Conservation (phyloP, 2,888 invertebrate species). For the Brachylomia viminalis region DNA sequence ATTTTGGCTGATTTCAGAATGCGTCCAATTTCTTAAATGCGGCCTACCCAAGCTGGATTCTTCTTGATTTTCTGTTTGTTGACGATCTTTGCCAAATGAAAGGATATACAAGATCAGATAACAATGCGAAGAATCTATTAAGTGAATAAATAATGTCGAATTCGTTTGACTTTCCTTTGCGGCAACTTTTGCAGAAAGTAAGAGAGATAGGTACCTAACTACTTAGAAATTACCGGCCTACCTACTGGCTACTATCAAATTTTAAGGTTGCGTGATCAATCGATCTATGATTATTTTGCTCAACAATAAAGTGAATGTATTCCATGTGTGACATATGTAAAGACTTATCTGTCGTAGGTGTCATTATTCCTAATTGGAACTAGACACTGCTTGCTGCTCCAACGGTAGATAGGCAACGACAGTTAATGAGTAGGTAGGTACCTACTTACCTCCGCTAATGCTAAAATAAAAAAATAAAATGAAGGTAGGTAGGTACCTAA, state of each 20-base stretch:
- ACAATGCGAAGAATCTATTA: not conserved
- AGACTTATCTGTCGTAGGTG: conserved; percentile 33
- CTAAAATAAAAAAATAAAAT: no score
- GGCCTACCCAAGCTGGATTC: no score
- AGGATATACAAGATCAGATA: no score
- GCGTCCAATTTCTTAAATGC: no score
- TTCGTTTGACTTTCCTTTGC: not conserved
- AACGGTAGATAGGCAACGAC: not conserved
- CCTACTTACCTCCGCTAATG: no score
- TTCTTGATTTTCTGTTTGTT: no score
- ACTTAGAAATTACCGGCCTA: not conserved
- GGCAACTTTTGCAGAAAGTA: not conserved
- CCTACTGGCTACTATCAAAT: not conserved
- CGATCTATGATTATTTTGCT: conserved; percentile 44
- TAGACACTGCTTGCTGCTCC: not conserved
- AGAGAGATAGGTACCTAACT: not conserved
- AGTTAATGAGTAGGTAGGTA: not conserved
- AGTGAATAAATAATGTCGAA: not conserved
- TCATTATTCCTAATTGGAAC: conserved; percentile 20
- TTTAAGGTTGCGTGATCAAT: conserved; percentile 30
- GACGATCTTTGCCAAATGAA: no score
- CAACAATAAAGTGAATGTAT: conserved; percentile 30
- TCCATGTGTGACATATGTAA: conserved; percentile 42
- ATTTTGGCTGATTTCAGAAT: no score
- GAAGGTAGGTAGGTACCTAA: not conserved